Percentiles rank a stretch among this genome's conserved stretches.
Evolutionary conservation across 2,888 invertebrate genomes (phyloP).

Genomic region (Xestia ashworthii): DNA sequence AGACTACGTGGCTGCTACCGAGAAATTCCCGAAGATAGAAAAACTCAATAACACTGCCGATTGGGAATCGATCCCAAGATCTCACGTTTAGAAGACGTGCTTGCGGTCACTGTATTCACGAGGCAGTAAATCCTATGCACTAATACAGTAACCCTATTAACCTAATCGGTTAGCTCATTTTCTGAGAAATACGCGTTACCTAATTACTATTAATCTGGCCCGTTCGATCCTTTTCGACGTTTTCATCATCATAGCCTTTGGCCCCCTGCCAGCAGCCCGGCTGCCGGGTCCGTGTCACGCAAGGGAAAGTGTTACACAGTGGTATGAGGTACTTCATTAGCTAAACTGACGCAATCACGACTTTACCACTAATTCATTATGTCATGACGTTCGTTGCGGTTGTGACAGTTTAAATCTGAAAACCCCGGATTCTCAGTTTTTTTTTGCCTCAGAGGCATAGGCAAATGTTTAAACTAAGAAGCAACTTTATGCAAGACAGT

Average conservation of each 20-base stretch:
- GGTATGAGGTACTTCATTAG: conserved; percentile 23
- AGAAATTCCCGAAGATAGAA: too few relatives aligned
- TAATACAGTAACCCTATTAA: too few relatives aligned
- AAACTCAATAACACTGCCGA: too few relatives aligned
- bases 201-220: conserved; percentile 5
- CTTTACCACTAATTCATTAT: conserved; percentile 46
- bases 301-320: conserved; percentile 43
- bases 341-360: conserved; percentile 41
- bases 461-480: too few relatives aligned
- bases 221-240: background rate
- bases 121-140: too few relatives aligned
- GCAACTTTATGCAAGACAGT: too few relatives aligned
- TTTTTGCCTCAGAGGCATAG: too few relatives aligned
- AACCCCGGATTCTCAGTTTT: background rate
- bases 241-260: conserved; percentile 37
- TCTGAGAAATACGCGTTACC: background rate
- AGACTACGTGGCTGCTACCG: too few relatives aligned
- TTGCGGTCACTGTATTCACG: too few relatives aligned
- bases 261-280: conserved; percentile 35
- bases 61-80: too few relatives aligned
- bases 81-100: too few relatives aligned
- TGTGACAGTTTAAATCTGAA: background rate
- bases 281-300: conserved; percentile 23
- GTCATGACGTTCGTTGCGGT: background rate
- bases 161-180: too few relatives aligned